Conservation (phyloP, 2,888 invertebrate genomes). For the Volucella bombylans region DNA sequence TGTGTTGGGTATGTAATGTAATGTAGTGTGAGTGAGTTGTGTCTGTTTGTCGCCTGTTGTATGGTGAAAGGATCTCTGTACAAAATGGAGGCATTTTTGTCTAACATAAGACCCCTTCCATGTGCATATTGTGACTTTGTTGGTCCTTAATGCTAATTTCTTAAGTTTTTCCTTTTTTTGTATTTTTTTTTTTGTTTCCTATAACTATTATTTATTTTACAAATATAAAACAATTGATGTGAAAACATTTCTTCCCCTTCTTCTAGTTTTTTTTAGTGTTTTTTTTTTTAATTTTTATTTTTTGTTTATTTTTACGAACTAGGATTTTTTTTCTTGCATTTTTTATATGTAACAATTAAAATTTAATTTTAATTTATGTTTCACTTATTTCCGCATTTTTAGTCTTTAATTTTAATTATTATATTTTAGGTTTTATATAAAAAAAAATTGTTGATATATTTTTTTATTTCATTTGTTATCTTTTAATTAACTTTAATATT, state of each 20-base stretch:
- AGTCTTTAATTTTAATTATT: constrained; percentile 2
- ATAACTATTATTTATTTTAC: constrained; percentile 50
- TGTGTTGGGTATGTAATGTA: constrained; percentile 7
- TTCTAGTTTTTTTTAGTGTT: constrained; percentile 3
- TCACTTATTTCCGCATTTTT: constrained; percentile 20
- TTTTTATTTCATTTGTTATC: neutral
- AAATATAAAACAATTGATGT: constrained; percentile 57
- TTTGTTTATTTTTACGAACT: constrained; percentile 43
- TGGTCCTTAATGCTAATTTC: constrained; percentile 3
- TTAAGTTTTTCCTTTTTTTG: constrained; percentile 4
- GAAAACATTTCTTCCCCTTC: constrained; percentile 35
- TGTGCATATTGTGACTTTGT: constrained; percentile 20
- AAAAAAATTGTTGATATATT: constrained; percentile 45
- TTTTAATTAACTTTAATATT: neutral
- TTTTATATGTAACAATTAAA: constrained; percentile 3
- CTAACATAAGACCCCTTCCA: constrained; percentile 50
- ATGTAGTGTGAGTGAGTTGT: too few relatives aligned
- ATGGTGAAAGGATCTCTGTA: constrained; percentile 43
- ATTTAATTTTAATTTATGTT: neutral
- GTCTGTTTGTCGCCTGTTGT: too few relatives aligned
- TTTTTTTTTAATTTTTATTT: constrained; percentile 20
- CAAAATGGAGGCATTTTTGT: constrained; percentile 56
- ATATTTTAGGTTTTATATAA: constrained; percentile 37
- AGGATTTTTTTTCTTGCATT: neutral
- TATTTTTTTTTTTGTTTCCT: constrained; percentile 21